These are phyloP conservation scores for Carduelis carduelis DNA, from an alignment of 2,797 vertebrate species.

Conservation along the genomic window DNA sequence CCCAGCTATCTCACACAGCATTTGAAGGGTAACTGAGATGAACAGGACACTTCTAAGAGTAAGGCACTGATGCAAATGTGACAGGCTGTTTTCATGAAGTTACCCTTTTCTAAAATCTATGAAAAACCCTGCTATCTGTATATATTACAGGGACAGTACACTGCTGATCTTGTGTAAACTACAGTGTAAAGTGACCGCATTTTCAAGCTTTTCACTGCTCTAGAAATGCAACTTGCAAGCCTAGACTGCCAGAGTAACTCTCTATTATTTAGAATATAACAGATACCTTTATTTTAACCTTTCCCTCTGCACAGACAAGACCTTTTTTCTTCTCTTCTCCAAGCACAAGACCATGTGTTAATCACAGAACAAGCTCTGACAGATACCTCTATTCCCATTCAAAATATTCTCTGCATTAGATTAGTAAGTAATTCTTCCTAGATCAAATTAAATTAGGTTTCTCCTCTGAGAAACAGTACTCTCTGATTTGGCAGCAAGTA, in stretches of 20 bases:
- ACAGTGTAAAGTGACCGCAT: background rate
- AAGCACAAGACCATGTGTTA: background rate
- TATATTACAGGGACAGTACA: background rate
- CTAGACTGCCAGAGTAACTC: background rate
- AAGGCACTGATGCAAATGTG: background rate
- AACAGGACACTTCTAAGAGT: background rate
- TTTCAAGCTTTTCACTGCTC: background rate
- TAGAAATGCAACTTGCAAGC: background rate
- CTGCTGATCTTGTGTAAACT: background rate
- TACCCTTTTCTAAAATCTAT: background rate
- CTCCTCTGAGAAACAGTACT: background rate
- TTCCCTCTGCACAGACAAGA: background rate
- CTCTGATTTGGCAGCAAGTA: background rate
- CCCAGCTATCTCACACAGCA: background rate
- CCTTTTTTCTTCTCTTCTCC: background rate
- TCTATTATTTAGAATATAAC: background rate
- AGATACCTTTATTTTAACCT: background rate
- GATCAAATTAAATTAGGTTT: background rate
- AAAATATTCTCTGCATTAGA: background rate
- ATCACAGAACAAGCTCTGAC: background rate
- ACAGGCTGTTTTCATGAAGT: background rate
- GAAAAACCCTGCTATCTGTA: background rate
- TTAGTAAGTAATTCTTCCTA: background rate
- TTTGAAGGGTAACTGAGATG: background rate
- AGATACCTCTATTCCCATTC: background rate